Evolutionary conservation across 2,797 vertebrate species (phyloP), one percentile per base, ranked within the genome.

Genomic region (Staurois parvus): DNA sequence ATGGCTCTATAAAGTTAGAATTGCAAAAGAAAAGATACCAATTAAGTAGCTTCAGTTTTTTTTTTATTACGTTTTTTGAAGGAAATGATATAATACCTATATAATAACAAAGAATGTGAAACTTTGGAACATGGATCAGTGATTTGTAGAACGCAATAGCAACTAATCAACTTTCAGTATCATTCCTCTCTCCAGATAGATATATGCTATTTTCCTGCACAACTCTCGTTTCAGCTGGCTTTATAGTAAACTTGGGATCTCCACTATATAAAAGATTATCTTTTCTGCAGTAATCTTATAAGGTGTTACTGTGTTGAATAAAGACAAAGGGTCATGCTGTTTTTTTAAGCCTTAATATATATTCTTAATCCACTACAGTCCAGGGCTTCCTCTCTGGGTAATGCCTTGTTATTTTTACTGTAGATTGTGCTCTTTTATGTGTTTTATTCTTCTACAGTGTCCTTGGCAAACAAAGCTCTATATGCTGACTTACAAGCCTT

Each of bases 371-470:
- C 78, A 48, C 28, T 2, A 29, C 67, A 56, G 42, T 52, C 77
- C n/a, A n/a, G 15, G 73, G 34, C 52, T 34, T 72, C 24, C 26
- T 48, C 42, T 28, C 40, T 70, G 40, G 42, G n/a, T 72, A 72
- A 28, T 29, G 9, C 48, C 52, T 81, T 70, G 32, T 68, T 79
- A 56, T 70, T 72, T 72, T 72, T 73, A 42, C 26, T 4, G 37
- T 9, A 28, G 64, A 29, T 24, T 40, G 32, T 66, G n/a, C 62
- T 76, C 34, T 28, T 79, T 40, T 72, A 15, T 62, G 45, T 26
- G n/a, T 24, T 76, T 70, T 40, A 76, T 48, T 69, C 68, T 69
- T 69, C 24, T 74, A 19, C 45, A 56, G 24, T 78, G 75, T 64
- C 76, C 76, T 77, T 64, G 75, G 67, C 75, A 56, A 76, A 30